Evolutionary conservation across 2,797 vertebrate genomes (phyloP).

Genomic region (Sebastiscus albofasciatus): DNA sequence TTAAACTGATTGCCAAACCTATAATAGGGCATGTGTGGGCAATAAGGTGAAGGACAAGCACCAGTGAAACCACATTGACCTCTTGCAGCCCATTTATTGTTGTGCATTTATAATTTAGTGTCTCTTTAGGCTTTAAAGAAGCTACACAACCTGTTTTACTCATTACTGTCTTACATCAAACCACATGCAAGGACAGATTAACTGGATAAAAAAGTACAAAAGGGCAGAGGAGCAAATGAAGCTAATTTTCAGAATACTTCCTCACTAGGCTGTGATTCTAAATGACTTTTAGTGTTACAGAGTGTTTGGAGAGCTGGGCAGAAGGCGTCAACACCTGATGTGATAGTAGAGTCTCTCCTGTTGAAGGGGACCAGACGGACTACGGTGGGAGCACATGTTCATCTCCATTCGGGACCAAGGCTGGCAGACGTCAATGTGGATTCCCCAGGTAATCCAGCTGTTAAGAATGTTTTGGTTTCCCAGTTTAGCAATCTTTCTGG

Average conservation of each 20-base stretch:
- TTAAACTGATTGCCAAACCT: constrained; percentile 36
- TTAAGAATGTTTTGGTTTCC: constrained; percentile 49
- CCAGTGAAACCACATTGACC: constrained; percentile 25
- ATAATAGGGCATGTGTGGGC: constrained; percentile 19
- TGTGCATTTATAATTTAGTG: constrained; percentile 14
- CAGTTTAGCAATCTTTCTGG: constrained; percentile 42
- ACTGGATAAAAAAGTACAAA: background rate
- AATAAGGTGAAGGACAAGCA: constrained; percentile 26
- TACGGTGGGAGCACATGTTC: constrained; percentile 45
- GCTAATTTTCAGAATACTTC: background rate
- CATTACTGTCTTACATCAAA: background rate
- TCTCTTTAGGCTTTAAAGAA: constrained; percentile 2
- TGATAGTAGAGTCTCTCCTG: constrained; percentile 1
- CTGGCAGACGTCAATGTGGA: constrained; percentile 47
- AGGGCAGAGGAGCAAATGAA: background rate
- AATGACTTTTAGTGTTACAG: background rate
- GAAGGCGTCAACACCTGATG: constrained; percentile 25
- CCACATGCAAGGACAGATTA: background rate
- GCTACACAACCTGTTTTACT: background rate
- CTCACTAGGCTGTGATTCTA: background rate
- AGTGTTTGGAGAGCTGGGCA: constrained; percentile 10
- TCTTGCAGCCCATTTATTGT: constrained; percentile 23
- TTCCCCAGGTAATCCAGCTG: constrained; percentile 62
- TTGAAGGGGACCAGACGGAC: constrained; percentile 48
- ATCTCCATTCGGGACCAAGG: constrained; percentile 46